phyloP scores from a whole-genome alignment of 2,888 invertebrate genomes.

The Strigamia crassipes region DNA sequence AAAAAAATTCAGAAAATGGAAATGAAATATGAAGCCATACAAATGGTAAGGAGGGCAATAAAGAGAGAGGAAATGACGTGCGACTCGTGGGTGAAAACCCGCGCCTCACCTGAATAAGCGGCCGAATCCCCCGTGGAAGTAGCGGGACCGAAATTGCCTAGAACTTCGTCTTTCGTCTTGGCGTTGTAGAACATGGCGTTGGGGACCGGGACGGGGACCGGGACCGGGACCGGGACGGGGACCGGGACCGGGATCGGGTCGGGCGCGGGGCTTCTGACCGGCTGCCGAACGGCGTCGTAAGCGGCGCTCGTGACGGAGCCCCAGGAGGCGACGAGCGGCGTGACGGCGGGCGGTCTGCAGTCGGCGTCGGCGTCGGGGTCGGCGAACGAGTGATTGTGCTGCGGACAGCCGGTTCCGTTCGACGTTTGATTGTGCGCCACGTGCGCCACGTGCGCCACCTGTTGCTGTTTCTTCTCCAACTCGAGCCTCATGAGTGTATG shows the following conservation, averaged over 20 bases:
- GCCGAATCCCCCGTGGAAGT: conserved; percentile 4
- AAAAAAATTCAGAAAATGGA: not conserved
- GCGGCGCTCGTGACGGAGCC: conserved; percentile 24
- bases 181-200: not conserved
- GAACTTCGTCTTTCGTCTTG: not conserved
- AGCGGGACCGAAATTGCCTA: not conserved
- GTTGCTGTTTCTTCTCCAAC: conserved; percentile 76
- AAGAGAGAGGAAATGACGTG: not conserved
- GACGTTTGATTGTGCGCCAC: conserved; percentile 1
- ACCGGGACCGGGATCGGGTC: too few relatives aligned
- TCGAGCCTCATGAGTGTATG: conserved; percentile 93
- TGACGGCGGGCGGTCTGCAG: not conserved
- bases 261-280: not conserved
- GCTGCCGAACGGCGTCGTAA: not conserved
- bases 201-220: not conserved
- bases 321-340: not conserved
- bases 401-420: not conserved
- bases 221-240: not conserved
- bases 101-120: conserved; percentile 13
- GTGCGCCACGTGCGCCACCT: not conserved
- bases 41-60: not conserved
- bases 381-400: not conserved
- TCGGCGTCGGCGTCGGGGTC: not conserved
- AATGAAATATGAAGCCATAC: not conserved
- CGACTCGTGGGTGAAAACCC: not conserved